phyloP scores from a whole-genome alignment of 2,113 vertebrate genomes.

The Miniopterus natalensis region DNA sequence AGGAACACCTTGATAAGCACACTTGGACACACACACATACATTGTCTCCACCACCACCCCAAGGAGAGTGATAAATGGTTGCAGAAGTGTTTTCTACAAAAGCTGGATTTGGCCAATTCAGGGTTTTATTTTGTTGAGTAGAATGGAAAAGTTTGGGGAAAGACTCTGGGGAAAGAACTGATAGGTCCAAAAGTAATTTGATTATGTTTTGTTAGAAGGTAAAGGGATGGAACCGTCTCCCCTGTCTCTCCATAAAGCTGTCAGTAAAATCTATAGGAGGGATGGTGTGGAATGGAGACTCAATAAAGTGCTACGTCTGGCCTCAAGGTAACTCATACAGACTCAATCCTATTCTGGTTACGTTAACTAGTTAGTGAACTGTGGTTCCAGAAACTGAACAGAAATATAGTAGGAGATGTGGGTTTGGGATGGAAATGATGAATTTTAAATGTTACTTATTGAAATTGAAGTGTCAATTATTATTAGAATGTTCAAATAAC shows the following conservation, averaged over 20 bases:
- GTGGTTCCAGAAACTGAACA: background rate
- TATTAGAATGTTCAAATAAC: background rate
- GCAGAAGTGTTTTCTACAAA: slow-evolving; percentile 11
- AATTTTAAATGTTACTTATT: background rate
- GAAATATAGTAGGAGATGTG: background rate
- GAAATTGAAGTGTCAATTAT: background rate
- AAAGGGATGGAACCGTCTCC: background rate
- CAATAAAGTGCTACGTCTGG: background rate
- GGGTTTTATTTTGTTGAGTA: background rate
- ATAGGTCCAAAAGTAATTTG: background rate
- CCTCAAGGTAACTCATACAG: background rate
- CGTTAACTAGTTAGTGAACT: background rate
- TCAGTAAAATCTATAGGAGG: background rate
- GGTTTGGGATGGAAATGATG: background rate
- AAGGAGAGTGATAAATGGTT: background rate
- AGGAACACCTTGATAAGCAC: background rate
- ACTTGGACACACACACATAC: background rate
- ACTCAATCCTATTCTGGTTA: background rate
- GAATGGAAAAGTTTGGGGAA: background rate
- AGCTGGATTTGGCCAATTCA: background rate
- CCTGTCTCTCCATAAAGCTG: background rate
- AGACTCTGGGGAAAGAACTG: background rate
- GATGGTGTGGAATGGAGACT: background rate
- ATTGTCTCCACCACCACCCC: background rate
- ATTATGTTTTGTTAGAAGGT: background rate